Base-by-base conservation (phyloP, 2,888 invertebrate species). In the Smittia aterrima region DNA sequence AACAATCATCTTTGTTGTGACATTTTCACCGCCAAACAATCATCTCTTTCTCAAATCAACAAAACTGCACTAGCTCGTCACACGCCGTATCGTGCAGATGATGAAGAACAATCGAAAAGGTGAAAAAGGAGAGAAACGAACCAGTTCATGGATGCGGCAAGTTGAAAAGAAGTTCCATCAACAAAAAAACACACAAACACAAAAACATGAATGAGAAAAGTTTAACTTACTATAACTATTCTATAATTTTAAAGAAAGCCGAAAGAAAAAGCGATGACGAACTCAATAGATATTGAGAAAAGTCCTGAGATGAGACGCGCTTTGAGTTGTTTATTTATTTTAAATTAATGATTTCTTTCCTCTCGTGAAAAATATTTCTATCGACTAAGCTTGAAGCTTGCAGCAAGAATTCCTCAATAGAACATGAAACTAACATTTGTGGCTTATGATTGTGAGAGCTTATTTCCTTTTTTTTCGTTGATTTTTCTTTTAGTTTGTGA, bases 1-100 rank as follows among this genome's bases (percentile, higher is more conserved):
- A 79, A 71, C 75, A 71, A 62, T 62, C 25, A 64, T 64, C 58
- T 13, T 58, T 58, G 58, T 58, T 58, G 58, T 58, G 58, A 58
- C 58, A 58, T 13, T 13, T 58, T 58, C 58, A 58, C 18, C 58
- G 22, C 1, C 58, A 58, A 18, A 58, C 58, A 58, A 58, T 58
- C 58, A 58, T 58, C 58, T 58, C 58, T 22, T 58, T 58, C 58
- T 58, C 20, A 7, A 22, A 22, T 58, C 58, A 47, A 58, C 22
- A 22, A 58, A 20, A 58, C 47, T 47, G 58, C 22, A 22, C 13
- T 58, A 58, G 18, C 22, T 58, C 58, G 58, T 58, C 18, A 7
- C 2, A 22, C 16, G 4, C 47, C 47, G 32, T 9, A 6, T 32
- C 9, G 32, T n/a, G n/a, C n/a, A 32, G 9, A 9, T 9, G 32